Evolutionary conservation across 2,797 vertebrate genomes (phyloP).

Genomic region (Amblyraja radiata): DNA sequence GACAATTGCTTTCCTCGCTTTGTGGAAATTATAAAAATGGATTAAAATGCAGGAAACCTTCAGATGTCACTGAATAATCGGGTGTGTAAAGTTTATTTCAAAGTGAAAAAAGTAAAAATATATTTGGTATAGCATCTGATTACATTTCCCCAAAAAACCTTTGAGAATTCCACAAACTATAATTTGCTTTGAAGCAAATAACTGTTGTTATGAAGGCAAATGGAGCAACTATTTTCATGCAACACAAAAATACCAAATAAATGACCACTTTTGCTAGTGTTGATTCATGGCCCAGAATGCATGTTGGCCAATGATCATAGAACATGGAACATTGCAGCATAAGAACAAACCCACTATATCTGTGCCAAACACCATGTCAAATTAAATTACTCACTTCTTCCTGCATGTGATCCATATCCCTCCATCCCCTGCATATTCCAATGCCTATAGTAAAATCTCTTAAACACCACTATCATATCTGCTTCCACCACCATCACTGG

Average conservation of each 20-base stretch:
- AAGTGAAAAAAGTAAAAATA: background rate
- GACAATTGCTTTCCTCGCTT: background rate
- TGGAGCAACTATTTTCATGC: background rate
- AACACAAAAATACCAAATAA: background rate
- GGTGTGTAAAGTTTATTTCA: background rate
- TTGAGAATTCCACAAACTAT: background rate
- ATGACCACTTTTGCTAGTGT: background rate
- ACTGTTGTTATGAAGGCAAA: background rate
- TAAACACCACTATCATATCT: too few relatives aligned
- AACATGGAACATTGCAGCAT: background rate
- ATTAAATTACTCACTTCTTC: too few relatives aligned
- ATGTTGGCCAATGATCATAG: background rate
- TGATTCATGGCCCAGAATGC: background rate
- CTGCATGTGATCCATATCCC: too few relatives aligned
- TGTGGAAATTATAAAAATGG: background rate
- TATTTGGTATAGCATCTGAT: background rate
- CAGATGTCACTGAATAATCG: background rate
- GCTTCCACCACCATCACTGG: too few relatives aligned
- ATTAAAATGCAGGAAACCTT: background rate
- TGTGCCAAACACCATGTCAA: too few relatives aligned
- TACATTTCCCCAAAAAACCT: background rate
- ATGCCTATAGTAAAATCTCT: too few relatives aligned
- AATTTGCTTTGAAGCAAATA: slow-evolving; percentile 26
- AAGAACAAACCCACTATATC: too few relatives aligned
- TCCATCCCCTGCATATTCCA: too few relatives aligned